Percentiles rank a stretch among this genome's conserved stretches.
phyloP scores from a whole-genome alignment of 2,113 vertebrate genomes.

The Chloropsis hardwickii region DNA sequence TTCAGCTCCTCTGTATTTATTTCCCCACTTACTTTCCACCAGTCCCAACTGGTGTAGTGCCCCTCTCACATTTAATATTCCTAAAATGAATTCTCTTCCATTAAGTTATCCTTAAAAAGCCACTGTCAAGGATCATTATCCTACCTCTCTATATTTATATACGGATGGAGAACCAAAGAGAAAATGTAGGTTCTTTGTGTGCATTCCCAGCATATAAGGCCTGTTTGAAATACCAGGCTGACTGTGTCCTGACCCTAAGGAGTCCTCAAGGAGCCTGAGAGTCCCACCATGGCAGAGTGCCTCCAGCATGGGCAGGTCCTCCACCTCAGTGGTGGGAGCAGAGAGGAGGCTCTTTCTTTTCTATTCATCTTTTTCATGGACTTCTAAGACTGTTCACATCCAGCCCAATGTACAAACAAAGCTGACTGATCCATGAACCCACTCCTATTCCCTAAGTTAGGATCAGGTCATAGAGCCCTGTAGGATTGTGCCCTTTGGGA shows the following conservation, averaged over 20 bases:
- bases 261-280: background rate
- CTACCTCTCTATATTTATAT: background rate
- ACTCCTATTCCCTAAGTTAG: background rate
- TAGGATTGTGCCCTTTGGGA: background rate
- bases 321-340: fast-evolving
- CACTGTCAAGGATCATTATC: background rate
- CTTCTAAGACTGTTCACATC: background rate
- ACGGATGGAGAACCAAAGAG: background rate
- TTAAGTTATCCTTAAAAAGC: background rate
- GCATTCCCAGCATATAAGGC: background rate
- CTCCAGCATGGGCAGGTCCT: background rate
- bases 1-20: background rate
- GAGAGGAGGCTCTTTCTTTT: background rate
- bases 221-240: background rate
- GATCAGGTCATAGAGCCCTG: background rate
- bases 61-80: background rate
- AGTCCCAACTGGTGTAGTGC: background rate
- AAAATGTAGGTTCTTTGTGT: background rate
- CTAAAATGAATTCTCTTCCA: background rate
- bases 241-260: background rate
- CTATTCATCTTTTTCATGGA: background rate
- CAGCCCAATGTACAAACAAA: background rate
- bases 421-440: background rate
- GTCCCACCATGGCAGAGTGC: background rate
- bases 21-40: background rate